These are phyloP conservation scores for Apomyelois bistriatella DNA, from an alignment of 2,888 invertebrate genomes.

Conservation along the genomic window DNA sequence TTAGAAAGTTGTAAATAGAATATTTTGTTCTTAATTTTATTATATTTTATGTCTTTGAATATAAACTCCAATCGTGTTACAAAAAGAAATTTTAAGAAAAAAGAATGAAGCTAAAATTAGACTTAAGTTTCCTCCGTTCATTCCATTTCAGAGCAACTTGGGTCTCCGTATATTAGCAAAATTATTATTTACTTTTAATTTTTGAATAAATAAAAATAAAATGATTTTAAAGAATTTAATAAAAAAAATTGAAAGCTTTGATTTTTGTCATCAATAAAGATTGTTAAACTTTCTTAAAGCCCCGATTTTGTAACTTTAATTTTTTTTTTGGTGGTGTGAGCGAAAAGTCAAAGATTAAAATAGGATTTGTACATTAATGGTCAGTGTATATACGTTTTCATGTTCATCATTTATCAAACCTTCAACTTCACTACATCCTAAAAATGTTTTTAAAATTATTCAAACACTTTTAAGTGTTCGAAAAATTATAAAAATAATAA, in stretches of 20 bases:
- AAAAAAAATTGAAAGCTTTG: conserved; percentile 39
- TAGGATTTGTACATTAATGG: conserved; percentile 21
- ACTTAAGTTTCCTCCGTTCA: conserved; percentile 51
- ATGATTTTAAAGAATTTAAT: conserved; percentile 49
- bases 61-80: not conserved
- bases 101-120: conserved; percentile 35
- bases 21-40: too few species aligned
- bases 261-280: conserved; percentile 34
- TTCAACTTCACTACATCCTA: too few species aligned
- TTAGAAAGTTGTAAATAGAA: too few species aligned
- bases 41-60: too few species aligned
- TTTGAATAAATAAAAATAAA: conserved; percentile 41
- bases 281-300: conserved; percentile 24
- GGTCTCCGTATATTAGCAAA: conserved; percentile 49
- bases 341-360: too few species aligned
- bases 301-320: conserved; percentile 28
- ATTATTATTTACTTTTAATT: conserved; percentile 45
- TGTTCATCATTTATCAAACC: too few species aligned
- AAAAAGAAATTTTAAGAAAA: not conserved
- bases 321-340: too few species aligned
- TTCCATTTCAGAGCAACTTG: conserved; percentile 47
- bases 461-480: too few species aligned
- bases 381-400: too few species aligned
- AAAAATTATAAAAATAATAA: too few species aligned
- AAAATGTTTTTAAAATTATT: too few species aligned